phyloP scores from a whole-genome alignment of 2,888 invertebrate species.

The Philereme transversata region DNA sequence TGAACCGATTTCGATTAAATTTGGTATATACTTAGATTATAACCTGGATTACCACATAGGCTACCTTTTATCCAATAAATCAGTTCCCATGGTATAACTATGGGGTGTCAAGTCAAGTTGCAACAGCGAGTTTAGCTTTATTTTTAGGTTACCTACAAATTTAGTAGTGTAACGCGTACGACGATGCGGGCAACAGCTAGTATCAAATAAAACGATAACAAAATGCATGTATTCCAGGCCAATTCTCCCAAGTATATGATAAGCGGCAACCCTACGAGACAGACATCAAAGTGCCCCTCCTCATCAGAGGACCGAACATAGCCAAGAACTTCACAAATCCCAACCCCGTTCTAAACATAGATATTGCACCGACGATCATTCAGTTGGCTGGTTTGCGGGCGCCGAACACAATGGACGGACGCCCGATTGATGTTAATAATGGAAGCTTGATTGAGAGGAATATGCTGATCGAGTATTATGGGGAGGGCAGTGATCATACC shows the following conservation, averaged over 20 bases:
- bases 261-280: conserved; percentile 96
- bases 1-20: no score
- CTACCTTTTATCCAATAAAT: no score
- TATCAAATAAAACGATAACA: no score
- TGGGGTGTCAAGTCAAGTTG: no score
- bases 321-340: conserved; percentile 68
- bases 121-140: no score
- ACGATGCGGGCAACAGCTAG: no score
- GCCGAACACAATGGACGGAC: conserved; percentile 86
- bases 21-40: no score
- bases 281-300: conserved; percentile 92
- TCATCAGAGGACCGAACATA: conserved; percentile 91
- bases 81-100: no score
- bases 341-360: conserved; percentile 89
- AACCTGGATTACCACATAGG: no score
- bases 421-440: conserved; percentile 46
- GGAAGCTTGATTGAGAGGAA: conserved; percentile 62
- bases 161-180: no score
- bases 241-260: conserved; percentile 94
- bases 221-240: conserved; percentile 82
- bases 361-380: conserved; percentile 92
- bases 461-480: conserved; percentile 92
- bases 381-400: conserved; percentile 84
- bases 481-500: conserved; percentile 86
- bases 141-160: no score